Evolutionary conservation across 2,888 invertebrate genomes (phyloP).

Genomic region (Nomada hirtipes): DNA sequence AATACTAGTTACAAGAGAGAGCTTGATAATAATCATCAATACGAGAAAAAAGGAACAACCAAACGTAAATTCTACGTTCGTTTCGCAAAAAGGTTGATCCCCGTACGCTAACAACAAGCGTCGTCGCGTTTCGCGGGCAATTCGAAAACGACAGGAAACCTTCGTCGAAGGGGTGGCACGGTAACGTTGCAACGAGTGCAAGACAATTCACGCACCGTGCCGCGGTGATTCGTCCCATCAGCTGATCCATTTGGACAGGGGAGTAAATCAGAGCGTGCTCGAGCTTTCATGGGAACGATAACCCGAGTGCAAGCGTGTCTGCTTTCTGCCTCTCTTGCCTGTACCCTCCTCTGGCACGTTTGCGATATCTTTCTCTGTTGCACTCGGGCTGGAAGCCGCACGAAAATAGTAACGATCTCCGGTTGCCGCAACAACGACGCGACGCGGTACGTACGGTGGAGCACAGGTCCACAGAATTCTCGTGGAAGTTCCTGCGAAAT

Average conservation of each 20-base stretch:
- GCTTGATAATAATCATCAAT: neutral
- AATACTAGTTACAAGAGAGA: neutral
- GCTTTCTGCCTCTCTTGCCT: conserved; percentile 11
- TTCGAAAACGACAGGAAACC: neutral
- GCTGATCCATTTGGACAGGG: conserved; percentile 57
- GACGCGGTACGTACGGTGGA: neutral
- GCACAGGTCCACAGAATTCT: conserved; percentile 27
- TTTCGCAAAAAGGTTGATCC: no score
- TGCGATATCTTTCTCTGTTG: neutral
- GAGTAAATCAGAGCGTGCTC: conserved; percentile 56
- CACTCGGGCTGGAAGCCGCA: conserved; percentile 51
- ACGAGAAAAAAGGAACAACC: neutral
- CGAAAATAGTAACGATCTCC: conserved; percentile 66
- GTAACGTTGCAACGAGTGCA: conserved; percentile 9
- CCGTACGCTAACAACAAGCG: no score
- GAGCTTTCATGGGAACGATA: conserved; percentile 71
- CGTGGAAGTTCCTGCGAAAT: conserved; percentile 35
- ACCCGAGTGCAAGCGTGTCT: conserved; percentile 48
- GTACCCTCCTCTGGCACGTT: conserved; percentile 10
- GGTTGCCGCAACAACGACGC: conserved; percentile 56
- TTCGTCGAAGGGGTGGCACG: neutral
- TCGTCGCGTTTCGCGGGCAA: neutral
- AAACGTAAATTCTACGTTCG: no score
- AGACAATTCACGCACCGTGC: conserved; percentile 10
- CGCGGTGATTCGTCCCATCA: conserved; percentile 60